These are phyloP conservation scores for Menidia menidia DNA, from an alignment of 2,797 vertebrate species.

Conservation along the genomic window DNA sequence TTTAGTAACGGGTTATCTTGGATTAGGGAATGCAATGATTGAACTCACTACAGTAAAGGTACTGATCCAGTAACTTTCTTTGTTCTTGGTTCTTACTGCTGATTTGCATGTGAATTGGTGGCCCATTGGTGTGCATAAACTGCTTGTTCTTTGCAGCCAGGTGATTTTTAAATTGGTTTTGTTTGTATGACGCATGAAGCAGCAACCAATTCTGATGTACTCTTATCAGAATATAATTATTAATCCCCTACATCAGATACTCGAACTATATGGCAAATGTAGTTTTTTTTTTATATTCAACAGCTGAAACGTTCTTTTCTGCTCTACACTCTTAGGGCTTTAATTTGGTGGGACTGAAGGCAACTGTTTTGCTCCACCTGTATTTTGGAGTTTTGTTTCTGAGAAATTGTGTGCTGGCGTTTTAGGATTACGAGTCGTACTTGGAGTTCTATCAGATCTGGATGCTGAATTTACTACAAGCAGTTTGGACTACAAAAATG, in stretches of 20 bases:
- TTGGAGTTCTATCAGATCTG: background rate
- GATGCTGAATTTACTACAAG: background rate
- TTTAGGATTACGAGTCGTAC: background rate
- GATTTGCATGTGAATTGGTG: background rate
- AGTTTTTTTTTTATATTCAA: background rate
- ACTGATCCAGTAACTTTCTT: constrained; percentile 16
- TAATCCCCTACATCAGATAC: background rate
- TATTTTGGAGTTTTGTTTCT: constrained; percentile 7
- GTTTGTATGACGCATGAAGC: background rate
- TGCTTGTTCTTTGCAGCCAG: background rate
- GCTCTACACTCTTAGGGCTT: background rate
- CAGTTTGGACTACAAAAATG: background rate
- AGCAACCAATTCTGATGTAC: no score
- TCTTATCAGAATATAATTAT: background rate
- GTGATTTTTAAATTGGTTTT: background rate
- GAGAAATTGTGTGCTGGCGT: constrained; percentile 1
- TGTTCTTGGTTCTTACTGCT: background rate
- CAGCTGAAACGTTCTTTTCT: background rate
- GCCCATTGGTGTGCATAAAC: background rate
- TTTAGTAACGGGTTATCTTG: constrained; percentile 28
- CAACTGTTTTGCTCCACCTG: background rate
- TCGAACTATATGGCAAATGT: background rate
- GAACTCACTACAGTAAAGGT: constrained; percentile 55
- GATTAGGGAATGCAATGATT: constrained; percentile 2
- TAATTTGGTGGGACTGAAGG: background rate